Conservation (phyloP, 2,888 invertebrate species). For the Ormia ochracea region DNA sequence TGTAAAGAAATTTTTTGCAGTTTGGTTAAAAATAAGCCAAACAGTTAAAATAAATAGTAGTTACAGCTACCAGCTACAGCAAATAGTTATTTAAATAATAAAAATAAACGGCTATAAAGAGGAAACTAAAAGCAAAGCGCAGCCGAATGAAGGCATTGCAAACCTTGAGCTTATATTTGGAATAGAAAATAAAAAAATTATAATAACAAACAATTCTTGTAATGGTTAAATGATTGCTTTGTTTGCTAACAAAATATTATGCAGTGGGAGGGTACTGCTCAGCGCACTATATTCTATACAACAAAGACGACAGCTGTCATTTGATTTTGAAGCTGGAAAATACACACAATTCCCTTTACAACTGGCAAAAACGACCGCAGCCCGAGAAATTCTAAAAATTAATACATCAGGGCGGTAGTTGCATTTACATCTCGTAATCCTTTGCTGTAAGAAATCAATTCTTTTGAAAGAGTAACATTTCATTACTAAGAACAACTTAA, state of each 20-base stretch:
- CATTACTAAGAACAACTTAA: no score
- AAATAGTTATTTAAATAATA: conserved; percentile 43
- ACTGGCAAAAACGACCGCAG: conserved; percentile 13
- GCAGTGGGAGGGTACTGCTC: conserved; percentile 1
- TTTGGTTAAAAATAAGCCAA: conserved; percentile 1
- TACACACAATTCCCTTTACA: conserved; percentile 8
- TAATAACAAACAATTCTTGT: conserved; percentile 38
- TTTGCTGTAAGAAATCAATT: no score
- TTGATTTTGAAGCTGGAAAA: conserved; percentile 31
- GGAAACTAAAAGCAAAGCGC: background rate
- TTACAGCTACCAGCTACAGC: background rate
- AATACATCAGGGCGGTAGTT: conserved; percentile 28
- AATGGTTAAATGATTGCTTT: conserved; percentile 52
- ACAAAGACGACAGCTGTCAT: background rate
- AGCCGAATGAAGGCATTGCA: background rate
- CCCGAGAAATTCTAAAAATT: background rate
- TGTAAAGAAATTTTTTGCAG: background rate
- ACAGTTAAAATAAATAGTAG: background rate
- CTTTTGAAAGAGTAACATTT: no score
- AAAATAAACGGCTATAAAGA: conserved; percentile 3
- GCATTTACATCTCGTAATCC: no score
- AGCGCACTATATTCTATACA: background rate
- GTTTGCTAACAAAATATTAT: conserved; percentile 7
- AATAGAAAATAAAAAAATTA: background rate
- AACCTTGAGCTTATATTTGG: conserved; percentile 36